Percentiles rank a stretch among this genome's conserved stretches.
Evolutionary conservation across 92 coral and sea anemone genomes (phyloP).

Genomic region (Palythoa grandiflora): DNA sequence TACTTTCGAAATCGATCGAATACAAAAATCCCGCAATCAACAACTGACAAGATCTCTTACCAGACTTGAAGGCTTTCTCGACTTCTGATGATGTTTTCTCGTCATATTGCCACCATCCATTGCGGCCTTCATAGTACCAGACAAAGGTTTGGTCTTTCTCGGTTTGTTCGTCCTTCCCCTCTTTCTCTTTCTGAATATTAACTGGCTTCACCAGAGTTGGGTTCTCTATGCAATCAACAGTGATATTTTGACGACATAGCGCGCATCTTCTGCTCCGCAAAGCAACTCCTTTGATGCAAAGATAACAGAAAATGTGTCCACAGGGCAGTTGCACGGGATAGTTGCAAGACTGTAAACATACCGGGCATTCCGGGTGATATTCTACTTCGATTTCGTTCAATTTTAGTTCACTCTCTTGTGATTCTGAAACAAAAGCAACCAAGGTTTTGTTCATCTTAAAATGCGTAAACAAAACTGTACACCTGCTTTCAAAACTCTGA

Average conservation of each 20-base stretch:
- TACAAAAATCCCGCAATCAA: slow-evolving; percentile 97
- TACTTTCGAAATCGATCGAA: slow-evolving; percentile 94
- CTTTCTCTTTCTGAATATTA: slow-evolving; percentile 29
- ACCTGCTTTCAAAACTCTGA: slow-evolving; percentile 33
- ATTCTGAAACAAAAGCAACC: slow-evolving; percentile 38
- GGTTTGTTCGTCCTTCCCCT: slow-evolving; percentile 40
- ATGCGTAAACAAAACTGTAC: neutral
- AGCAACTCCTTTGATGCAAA: slow-evolving; percentile 99
- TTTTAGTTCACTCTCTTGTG: slow-evolving; percentile 48
- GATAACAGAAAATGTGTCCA: slow-evolving; percentile 96
- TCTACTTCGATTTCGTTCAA: slow-evolving; percentile 81
- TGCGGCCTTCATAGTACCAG: slow-evolving; percentile 99
- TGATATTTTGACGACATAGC: slow-evolving; percentile 88
- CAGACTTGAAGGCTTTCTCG: slow-evolving; percentile 89
- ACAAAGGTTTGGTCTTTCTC: slow-evolving; percentile 62
- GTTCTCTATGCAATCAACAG: slow-evolving; percentile 82
- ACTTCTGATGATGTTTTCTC: slow-evolving; percentile 90
- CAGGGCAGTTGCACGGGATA: slow-evolving; percentile 95
- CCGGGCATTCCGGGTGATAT: slow-evolving; percentile 94
- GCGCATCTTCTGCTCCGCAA: slow-evolving; percentile 95
- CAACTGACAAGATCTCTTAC: slow-evolving; percentile 93
- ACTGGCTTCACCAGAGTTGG: slow-evolving; percentile 86
- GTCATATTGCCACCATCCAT: slow-evolving; percentile 99
- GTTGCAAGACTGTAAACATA: slow-evolving; percentile 85
- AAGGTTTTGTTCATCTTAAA: slow-evolving; percentile 1